Evolutionary conservation across 2,888 invertebrate species (phyloP).

Genomic region (Caenorhabditis panamensis): DNA sequence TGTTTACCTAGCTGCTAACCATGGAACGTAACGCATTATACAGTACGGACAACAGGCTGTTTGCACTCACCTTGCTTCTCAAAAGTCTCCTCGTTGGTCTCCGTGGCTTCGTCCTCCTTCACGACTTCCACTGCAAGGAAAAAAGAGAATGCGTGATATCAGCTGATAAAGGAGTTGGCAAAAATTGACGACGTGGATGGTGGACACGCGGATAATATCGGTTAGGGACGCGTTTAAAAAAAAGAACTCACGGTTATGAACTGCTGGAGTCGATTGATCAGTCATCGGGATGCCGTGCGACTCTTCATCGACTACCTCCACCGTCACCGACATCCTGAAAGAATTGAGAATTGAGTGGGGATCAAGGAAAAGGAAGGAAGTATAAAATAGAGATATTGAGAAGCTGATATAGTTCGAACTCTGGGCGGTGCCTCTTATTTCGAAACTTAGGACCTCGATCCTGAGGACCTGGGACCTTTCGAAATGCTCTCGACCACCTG

Average conservation of each 20-base stretch:
- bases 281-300: constrained; percentile 14
- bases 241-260: constrained; percentile 6
- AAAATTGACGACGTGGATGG: too few relatives aligned
- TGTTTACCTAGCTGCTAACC: constrained; percentile 5
- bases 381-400: background rate
- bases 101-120: background rate
- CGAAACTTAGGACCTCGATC: background rate
- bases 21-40: background rate
- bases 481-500: background rate
- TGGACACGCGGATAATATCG: too few relatives aligned
- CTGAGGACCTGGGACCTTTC: too few relatives aligned
- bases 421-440: background rate
- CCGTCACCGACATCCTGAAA: constrained; percentile 55
- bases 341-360: background rate
- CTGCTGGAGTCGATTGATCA: constrained; percentile 1
- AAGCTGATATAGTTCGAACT: background rate
- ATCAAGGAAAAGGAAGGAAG: too few relatives aligned
- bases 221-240: background rate
- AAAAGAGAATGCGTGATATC: background rate
- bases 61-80: background rate
- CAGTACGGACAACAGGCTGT: background rate
- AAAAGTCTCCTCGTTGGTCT: background rate
- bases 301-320: constrained; percentile 50
- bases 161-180: background rate
- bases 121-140: background rate